A percentile compares a stretch with the other conserved stretches of the same genome.
Evolutionary conservation across 2,888 invertebrate species (phyloP).

Genomic region (Campopleginae sp.): DNA sequence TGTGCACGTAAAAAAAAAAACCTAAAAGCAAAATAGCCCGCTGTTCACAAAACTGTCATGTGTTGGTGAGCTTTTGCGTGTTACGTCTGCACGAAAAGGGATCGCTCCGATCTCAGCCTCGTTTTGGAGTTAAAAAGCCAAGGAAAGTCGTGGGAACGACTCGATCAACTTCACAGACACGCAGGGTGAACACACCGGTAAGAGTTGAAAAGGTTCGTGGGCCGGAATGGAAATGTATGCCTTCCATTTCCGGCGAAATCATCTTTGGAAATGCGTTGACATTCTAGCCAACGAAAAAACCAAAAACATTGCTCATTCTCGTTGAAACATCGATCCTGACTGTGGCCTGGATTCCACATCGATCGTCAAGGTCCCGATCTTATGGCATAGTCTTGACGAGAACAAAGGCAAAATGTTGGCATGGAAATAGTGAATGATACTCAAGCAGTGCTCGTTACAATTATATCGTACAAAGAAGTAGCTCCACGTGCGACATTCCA

Average conservation of each 20-base stretch:
- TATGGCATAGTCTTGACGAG: neutral
- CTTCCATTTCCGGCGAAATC: constrained; percentile 10
- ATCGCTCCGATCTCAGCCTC: constrained; percentile 22
- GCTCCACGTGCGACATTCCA: neutral
- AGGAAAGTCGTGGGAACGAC: neutral
- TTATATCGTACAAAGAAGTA: neutral
- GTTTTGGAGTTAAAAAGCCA: constrained; percentile 2
- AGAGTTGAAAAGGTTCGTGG: neutral
- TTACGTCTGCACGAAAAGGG: constrained; percentile 26
- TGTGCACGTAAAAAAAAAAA: constrained; percentile 27
- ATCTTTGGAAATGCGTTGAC: neutral
- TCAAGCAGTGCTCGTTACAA: neutral
- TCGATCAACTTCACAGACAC: neutral
- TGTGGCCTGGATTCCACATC: neutral
- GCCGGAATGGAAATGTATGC: neutral
- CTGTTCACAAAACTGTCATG: neutral
- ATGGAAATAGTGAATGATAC: neutral
- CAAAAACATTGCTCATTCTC: neutral
- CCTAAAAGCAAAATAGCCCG: constrained; percentile 7
- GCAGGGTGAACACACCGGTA: constrained; percentile 1
- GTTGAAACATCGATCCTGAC: neutral
- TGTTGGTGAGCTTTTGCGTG: constrained; percentile 35
- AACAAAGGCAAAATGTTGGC: neutral
- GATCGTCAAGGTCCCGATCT: neutral
- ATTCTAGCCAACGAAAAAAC: neutral